Percentiles rank a stretch among this genome's conserved stretches.
phyloP scores from a whole-genome alignment of 2,113 vertebrate genomes.

The Thermophis baileyi region DNA sequence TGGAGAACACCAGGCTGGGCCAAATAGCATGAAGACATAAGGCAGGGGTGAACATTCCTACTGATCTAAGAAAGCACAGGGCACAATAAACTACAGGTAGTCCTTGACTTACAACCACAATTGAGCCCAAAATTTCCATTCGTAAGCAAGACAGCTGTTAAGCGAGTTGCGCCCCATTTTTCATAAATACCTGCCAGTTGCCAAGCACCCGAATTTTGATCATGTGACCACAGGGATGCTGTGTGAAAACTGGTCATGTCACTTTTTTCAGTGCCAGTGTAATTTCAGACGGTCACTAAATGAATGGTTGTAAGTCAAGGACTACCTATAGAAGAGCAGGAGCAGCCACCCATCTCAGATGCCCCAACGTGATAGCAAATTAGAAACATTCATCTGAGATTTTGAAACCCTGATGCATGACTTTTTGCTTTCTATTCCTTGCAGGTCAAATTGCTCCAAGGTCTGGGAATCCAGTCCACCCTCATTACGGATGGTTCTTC shows the following conservation, averaged over 20 bases:
- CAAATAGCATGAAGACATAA: neutral
- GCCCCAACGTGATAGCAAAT: neutral
- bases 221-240: accelerated
- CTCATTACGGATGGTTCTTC: conserved; percentile 84
- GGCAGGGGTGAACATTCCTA: neutral
- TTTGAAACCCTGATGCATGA: too few species aligned
- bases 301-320: neutral
- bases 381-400: neutral
- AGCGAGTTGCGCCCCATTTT: neutral
- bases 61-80: neutral
- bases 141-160: neutral
- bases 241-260: neutral
- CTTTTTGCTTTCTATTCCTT: neutral
- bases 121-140: neutral
- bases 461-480: conserved; percentile 84
- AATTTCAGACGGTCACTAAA: neutral
- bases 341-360: neutral
- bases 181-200: neutral
- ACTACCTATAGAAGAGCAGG: neutral
- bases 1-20: neutral
- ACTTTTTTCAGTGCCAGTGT: neutral
- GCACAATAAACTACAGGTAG: neutral
- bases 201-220: neutral
- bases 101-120: neutral
- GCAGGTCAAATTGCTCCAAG: conserved; percentile 85